Conservation (phyloP, 2,113 vertebrate genomes). For the Garra rufa region DNA sequence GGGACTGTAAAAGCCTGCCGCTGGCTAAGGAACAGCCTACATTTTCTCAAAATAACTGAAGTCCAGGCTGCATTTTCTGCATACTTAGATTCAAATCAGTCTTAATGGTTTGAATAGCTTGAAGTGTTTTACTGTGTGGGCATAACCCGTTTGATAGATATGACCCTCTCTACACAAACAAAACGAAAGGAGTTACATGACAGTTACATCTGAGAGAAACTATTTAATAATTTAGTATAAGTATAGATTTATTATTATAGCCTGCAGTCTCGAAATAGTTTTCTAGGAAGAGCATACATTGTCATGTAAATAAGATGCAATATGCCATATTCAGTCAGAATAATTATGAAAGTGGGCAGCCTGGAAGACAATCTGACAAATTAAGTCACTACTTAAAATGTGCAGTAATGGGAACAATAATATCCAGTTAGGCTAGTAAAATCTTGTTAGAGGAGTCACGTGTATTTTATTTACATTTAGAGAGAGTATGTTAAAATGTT, state of each 20-base stretch:
- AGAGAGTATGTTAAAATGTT: not conserved
- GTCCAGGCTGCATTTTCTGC: not conserved
- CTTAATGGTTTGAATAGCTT: not conserved
- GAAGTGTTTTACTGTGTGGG: not conserved
- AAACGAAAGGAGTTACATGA: not conserved
- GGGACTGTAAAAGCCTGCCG: conserved; percentile 75
- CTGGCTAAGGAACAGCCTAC: conserved; percentile 72
- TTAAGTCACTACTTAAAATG: not conserved
- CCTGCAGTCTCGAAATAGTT: not conserved
- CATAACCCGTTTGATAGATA: not conserved
- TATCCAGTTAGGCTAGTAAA: not conserved
- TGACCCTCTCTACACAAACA: not conserved
- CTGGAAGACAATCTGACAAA: not conserved
- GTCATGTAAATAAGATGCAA: not conserved
- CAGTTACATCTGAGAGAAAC: not conserved
- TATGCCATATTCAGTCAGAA: not conserved
- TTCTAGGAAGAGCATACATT: not conserved
- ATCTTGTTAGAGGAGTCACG: not conserved
- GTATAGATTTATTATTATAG: not conserved
- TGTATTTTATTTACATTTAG: conserved; percentile 1
- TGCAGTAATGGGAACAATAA: not conserved
- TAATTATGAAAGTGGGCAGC: not conserved
- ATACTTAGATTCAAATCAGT: conserved; percentile 7
- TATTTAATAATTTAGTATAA: not conserved
- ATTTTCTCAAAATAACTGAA: conserved; percentile 23